These are phyloP conservation scores for Mastacembelus armatus DNA, from an alignment of 2,797 vertebrate species.

Conservation along the genomic window DNA sequence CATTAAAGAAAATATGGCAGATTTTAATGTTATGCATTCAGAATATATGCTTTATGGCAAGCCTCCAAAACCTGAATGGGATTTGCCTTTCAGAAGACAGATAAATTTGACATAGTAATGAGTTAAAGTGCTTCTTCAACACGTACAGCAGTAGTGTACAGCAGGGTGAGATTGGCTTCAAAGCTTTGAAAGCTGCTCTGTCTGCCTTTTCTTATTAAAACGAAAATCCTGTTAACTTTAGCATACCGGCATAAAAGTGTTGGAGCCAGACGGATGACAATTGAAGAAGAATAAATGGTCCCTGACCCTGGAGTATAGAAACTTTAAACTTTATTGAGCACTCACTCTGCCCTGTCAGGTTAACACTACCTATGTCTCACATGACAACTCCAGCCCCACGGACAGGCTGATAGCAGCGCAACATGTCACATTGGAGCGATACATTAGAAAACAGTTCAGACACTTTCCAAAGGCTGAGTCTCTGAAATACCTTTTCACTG, in stretches of 20 bases:
- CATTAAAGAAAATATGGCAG: constrained; percentile 40
- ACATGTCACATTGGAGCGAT: constrained; percentile 18
- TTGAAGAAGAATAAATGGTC: constrained; percentile 43
- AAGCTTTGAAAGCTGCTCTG: constrained; percentile 30
- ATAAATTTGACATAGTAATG: constrained; percentile 61
- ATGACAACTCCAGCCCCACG: constrained; percentile 18
- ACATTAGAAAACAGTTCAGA: constrained; percentile 18
- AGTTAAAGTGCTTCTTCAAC: constrained; percentile 56
- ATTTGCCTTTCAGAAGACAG: constrained; percentile 56
- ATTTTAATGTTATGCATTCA: constrained; percentile 56
- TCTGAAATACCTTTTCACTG: constrained; percentile 13
- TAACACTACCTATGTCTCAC: constrained; percentile 44
- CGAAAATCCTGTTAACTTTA: constrained; percentile 60
- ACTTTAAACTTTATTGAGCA: constrained; percentile 62
- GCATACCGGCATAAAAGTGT: constrained; percentile 42
- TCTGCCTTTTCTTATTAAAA: constrained; percentile 51
- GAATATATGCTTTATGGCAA: constrained; percentile 54
- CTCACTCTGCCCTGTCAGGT: constrained; percentile 44
- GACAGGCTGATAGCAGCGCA: constrained; percentile 28
- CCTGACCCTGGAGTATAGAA: constrained; percentile 36
- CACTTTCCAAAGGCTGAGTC: constrained; percentile 12
- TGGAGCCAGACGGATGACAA: constrained; percentile 51
- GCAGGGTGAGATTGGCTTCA: constrained; percentile 24
- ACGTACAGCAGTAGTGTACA: constrained; percentile 21
- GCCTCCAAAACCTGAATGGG: constrained; percentile 55